A percentile compares a stretch with the other conserved stretches of the same genome.
Evolutionary conservation across 1,140 invertebrate genomes (phyloP).

Genomic region (Drosophila arawakana): DNA sequence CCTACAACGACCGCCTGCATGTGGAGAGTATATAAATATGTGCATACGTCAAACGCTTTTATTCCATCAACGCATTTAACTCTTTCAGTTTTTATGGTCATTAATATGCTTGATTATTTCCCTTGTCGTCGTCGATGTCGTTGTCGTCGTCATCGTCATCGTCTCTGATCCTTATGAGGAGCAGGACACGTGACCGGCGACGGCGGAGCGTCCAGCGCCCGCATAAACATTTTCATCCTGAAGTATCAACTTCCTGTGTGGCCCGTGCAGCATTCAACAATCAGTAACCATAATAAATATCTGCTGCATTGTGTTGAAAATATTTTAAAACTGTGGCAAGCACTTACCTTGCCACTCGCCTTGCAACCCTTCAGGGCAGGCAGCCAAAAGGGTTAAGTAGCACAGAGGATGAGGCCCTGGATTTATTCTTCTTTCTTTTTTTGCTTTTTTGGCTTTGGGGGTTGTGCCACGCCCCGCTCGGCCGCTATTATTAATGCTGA

Average conservation of each 20-base stretch:
- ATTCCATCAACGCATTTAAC: slow-evolving; percentile 60
- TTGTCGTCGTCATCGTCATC: slow-evolving; percentile 29
- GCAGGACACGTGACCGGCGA: slow-evolving; percentile 65
- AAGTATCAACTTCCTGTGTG: slow-evolving; percentile 78
- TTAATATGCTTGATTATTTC: slow-evolving; percentile 83
- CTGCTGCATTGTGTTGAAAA: slow-evolving; percentile 63
- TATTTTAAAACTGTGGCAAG: slow-evolving; percentile 69
- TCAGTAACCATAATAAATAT: slow-evolving; percentile 63
- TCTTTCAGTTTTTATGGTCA: slow-evolving; percentile 80
- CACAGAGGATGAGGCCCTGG: slow-evolving; percentile 38
- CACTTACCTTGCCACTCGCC: slow-evolving; percentile 56
- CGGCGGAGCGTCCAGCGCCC: slow-evolving; percentile 65
- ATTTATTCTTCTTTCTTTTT: slow-evolving; percentile 10
- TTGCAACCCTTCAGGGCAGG: slow-evolving; percentile 36
- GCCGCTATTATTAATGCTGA: slow-evolving; percentile 74
- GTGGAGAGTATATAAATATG: neutral
- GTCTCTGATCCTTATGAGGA: slow-evolving; percentile 37
- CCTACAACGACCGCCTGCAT: slow-evolving; percentile 32
- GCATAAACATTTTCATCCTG: slow-evolving; percentile 81
- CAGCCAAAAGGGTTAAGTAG: slow-evolving; percentile 75
- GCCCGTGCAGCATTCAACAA: slow-evolving; percentile 35
- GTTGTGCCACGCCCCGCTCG: slow-evolving; percentile 65
- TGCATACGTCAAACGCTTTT: neutral
- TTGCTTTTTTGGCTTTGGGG: slow-evolving; percentile 19
- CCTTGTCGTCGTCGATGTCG: slow-evolving; percentile 57